phyloP scores from a whole-genome alignment of 2,888 invertebrate genomes.

The Eupithecia abbreviata region DNA sequence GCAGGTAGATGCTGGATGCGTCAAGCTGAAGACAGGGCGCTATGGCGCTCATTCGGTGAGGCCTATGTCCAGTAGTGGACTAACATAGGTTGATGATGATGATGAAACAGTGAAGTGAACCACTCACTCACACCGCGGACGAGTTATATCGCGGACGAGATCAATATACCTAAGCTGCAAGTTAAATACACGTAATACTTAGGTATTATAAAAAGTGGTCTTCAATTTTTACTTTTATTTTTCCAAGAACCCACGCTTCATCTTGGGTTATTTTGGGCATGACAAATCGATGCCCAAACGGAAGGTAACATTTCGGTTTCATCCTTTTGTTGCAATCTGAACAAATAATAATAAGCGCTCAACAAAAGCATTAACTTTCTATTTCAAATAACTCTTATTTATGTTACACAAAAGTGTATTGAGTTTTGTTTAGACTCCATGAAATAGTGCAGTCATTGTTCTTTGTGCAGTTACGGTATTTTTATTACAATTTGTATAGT shows the following conservation, averaged over 20 bases:
- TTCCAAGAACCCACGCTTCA: slow-evolving; percentile 18
- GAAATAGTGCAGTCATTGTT: slow-evolving; percentile 31
- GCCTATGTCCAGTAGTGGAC: no score
- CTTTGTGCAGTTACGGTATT: slow-evolving; percentile 12
- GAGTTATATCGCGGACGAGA: no score
- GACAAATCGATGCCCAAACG: slow-evolving; percentile 47
- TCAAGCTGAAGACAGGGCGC: no score
- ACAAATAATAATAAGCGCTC: slow-evolving; percentile 41
- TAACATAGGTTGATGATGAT: no score
- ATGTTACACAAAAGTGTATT: slow-evolving; percentile 43
- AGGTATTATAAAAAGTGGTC: no score
- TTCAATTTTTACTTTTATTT: slow-evolving; percentile 14
- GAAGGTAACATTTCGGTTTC: slow-evolving; percentile 56
- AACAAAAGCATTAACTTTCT: slow-evolving; percentile 52
- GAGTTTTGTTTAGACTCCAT: slow-evolving; percentile 29
- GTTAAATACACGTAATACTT: no score
- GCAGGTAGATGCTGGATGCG: no score
- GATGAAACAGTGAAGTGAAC: no score
- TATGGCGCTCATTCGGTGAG: no score
- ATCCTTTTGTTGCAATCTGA: slow-evolving; percentile 47
- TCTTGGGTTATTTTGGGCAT: slow-evolving; percentile 7
- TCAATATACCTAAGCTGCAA: no score
- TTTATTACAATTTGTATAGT: not conserved
- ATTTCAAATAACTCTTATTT: slow-evolving; percentile 51
- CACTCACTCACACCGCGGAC: no score